Evolutionary conservation across 2,113 vertebrate species (phyloP).

Genomic region (Carettochelys insculpta): DNA sequence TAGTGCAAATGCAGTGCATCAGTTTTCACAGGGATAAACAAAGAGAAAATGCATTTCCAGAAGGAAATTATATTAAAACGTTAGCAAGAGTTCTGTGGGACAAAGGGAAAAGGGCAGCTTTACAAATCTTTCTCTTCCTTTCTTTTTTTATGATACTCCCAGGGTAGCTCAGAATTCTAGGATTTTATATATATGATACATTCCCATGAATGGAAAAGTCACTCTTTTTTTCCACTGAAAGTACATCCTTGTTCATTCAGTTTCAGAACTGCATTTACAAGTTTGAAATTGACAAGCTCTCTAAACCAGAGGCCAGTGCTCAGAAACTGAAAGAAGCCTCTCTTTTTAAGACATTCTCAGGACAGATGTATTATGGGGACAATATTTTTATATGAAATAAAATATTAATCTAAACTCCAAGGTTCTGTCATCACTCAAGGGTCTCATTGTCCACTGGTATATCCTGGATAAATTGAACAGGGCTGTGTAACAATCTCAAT

Average conservation of each 20-base stretch:
- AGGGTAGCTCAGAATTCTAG: background rate
- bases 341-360: background rate
- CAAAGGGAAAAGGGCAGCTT: background rate
- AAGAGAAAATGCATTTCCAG: accelerated
- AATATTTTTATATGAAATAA: background rate
- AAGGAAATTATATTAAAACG: background rate
- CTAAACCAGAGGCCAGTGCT: background rate
- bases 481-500: background rate
- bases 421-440: background rate
- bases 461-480: background rate
- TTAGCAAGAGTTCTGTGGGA: background rate
- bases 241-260: accelerated
- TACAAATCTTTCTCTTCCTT: background rate
- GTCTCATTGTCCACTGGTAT: background rate
- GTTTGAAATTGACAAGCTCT: background rate
- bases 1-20: too few relatives aligned
- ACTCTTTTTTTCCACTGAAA: background rate
- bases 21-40: background rate
- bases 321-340: background rate
- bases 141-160: background rate
- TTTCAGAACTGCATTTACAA: background rate
- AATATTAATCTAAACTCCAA: background rate
- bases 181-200: background rate
- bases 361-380: background rate
- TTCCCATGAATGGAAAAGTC: background rate